Percentiles rank a stretch among this genome's conserved stretches.
These are phyloP conservation scores for Himalopsyche tibetana DNA, from an alignment of 2,888 invertebrate species.

Conservation along the genomic window DNA sequence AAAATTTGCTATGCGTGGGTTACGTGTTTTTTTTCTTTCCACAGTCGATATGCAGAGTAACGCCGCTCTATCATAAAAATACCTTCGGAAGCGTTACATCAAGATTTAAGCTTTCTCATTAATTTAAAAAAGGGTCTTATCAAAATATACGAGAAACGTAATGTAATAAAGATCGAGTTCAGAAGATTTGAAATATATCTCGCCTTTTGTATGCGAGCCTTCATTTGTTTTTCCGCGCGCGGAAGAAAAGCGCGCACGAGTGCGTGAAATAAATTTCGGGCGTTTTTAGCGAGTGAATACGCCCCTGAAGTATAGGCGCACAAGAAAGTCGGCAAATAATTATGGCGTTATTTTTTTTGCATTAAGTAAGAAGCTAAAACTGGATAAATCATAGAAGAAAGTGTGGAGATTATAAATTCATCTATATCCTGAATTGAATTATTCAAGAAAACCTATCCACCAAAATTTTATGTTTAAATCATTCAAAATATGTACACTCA, in stretches of 20 bases:
- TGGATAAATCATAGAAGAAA: too few relatives aligned
- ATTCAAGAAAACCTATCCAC: too few relatives aligned
- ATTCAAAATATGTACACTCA: too few relatives aligned
- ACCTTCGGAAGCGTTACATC: neutral
- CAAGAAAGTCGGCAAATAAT: neutral
- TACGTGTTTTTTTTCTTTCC: too few relatives aligned
- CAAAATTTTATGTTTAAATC: too few relatives aligned
- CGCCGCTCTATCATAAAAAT: neutral
- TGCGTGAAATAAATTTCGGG: neutral
- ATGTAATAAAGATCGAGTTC: neutral
- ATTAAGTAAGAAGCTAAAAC: too few relatives aligned
- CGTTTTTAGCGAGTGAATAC: neutral
- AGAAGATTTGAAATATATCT: slow-evolving; percentile 8
- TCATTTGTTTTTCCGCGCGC: neutral
- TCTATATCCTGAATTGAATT: too few relatives aligned
- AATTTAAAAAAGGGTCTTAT: neutral
- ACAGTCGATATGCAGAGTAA: too few relatives aligned
- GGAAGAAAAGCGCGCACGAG: neutral
- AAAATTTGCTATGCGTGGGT: too few relatives aligned
- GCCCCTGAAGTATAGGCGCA: neutral
- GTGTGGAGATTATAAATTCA: too few relatives aligned
- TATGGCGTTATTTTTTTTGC: neutral
- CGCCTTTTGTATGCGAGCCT: neutral
- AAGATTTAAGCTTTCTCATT: neutral
- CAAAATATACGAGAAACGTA: neutral